Base-by-base conservation (phyloP, 2,113 vertebrate genomes). In the Zosterops pallidus region DNA sequence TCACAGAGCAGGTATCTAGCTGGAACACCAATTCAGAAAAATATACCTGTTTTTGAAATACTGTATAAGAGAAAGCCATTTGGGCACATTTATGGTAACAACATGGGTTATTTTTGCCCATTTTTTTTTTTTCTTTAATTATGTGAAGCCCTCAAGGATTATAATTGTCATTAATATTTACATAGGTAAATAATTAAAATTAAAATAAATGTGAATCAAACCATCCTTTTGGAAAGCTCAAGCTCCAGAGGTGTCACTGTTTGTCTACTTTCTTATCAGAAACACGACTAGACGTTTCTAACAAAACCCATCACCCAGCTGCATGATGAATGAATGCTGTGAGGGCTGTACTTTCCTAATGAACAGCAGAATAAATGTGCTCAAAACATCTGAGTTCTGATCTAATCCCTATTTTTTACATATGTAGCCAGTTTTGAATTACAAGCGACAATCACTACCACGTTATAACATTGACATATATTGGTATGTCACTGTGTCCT, bases 151-250 rank as follows among this genome's bases (percentile, higher is more conserved):
- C 71, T 92, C 28, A 33, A 77, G 83, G 72, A 81, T 63, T 86
- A 83, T 25, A 91, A 75, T 77, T 0, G 7, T 70, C 79, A 70
- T 44, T 95, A 96, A 95, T 96, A 95, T 95, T 95, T 96, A 76
- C 85, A 93, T 78, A 81, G 67, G 87, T 87, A 95, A 95, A 95
- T 80, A 90, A 88, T 91, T 85, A 83, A 91, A 92, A 83, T 39
- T 47, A 92, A 96, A 86, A 92, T 75, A 95, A 93, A 88, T 96
- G 68, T 56, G 56, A 96, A 52, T 60, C 71, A 88, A 95, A 46
- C 18, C 5, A 9, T 90, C 88, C 79, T 90, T 52, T 88, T 88
- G 85, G 92, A 95, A 95, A 94, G 49, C 82, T 89, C n/a, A 47
- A 15, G 37, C 12, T 91, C 81, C 83, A 35, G 74, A 91, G 59